Conservation (phyloP, 2,888 invertebrate species). For the Apeira syringaria region DNA sequence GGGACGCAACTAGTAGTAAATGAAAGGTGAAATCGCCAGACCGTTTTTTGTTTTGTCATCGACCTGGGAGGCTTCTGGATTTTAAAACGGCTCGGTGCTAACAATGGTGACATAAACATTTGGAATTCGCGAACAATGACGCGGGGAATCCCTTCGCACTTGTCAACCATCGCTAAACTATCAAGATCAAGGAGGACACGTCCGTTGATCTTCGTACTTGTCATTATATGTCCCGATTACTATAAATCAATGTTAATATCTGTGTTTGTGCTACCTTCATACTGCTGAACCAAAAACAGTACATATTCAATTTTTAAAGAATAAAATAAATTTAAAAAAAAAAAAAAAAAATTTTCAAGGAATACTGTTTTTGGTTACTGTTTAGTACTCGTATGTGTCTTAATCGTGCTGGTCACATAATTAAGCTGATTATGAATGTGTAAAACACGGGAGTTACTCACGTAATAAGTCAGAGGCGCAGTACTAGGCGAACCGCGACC, state of each 20-base stretch:
- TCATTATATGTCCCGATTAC: background rate
- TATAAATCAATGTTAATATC: background rate
- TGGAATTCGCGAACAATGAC: slow-evolving; percentile 38
- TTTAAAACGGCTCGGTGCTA: slow-evolving; percentile 53
- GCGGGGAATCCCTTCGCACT: slow-evolving; percentile 21
- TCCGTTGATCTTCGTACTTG: slow-evolving; percentile 11
- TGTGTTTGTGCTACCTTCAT: background rate
- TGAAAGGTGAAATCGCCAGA: slow-evolving; percentile 46
- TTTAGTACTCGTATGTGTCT: too few relatives aligned
- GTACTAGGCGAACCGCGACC: too few relatives aligned
- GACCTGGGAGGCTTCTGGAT: slow-evolving; percentile 56
- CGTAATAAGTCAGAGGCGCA: too few relatives aligned
- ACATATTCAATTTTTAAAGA: too few relatives aligned
- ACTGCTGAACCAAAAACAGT: too few relatives aligned
- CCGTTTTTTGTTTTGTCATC: slow-evolving; percentile 49
- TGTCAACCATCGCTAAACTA: slow-evolving; percentile 20
- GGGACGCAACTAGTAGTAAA: too few relatives aligned
- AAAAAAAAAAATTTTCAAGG: too few relatives aligned
- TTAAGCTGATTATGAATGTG: too few relatives aligned
- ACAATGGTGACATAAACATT: slow-evolving; percentile 64
- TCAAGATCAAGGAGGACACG: slow-evolving; percentile 18
- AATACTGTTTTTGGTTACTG: too few relatives aligned
- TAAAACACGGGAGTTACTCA: too few relatives aligned
- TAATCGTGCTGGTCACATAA: too few relatives aligned
- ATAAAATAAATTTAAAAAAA: too few relatives aligned